These are phyloP conservation scores for Clunio marinus DNA, from an alignment of 2,888 invertebrate genomes.

Conservation along the genomic window DNA sequence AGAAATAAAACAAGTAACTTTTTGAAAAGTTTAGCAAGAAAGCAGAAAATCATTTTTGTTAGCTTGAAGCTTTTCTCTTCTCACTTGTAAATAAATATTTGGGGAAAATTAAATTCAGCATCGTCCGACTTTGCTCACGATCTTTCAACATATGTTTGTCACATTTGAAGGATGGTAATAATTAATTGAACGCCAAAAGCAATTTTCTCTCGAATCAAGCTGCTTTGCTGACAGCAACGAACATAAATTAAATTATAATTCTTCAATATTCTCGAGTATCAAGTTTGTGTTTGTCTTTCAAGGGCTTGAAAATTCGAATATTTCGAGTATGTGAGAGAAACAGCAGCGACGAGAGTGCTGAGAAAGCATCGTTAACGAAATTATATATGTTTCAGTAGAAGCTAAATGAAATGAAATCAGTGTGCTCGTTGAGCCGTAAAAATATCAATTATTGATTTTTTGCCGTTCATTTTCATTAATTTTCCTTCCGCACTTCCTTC, in stretches of 20 bases:
- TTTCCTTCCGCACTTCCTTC: not conserved
- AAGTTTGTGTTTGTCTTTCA: not conserved
- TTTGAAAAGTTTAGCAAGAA: not conserved
- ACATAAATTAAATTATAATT: constrained; percentile 38
- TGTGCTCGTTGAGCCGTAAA: constrained; percentile 27
- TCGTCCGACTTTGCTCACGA: too few species aligned
- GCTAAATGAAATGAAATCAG: constrained; percentile 34
- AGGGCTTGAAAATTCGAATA: not conserved
- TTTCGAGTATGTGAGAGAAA: not conserved
- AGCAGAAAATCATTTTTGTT: not conserved
- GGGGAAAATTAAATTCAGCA: too few species aligned
- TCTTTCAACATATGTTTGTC: not conserved
- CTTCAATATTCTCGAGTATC: constrained; percentile 8
- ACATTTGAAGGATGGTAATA: not conserved
- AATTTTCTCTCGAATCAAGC: constrained; percentile 19
- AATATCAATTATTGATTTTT: constrained; percentile 38
- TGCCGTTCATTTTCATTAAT: constrained; percentile 22
- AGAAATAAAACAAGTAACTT: too few species aligned
- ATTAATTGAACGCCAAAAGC: constrained; percentile 35
- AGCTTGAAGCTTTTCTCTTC: not conserved
- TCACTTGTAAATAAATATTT: not conserved
- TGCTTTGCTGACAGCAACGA: constrained; percentile 32
- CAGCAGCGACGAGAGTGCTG: not conserved
- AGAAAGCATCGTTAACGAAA: constrained; percentile 17
- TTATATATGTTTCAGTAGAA: not conserved